Base-by-base conservation (phyloP, 2,797 vertebrate species). In the Hydrocynus forskahlii region DNA sequence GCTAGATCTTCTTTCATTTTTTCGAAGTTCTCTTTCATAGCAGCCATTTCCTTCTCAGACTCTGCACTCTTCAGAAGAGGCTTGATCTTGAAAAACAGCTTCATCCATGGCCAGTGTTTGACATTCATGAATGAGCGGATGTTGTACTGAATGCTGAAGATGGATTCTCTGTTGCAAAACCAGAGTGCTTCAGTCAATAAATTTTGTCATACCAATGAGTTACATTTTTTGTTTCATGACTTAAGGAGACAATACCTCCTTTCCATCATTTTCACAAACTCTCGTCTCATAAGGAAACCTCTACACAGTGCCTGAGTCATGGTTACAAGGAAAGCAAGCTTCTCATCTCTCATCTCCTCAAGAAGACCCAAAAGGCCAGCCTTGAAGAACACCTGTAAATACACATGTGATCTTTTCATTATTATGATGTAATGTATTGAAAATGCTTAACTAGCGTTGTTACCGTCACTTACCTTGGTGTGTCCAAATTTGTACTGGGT, bases 41-140 rank as follows among this genome's bases (percentile, higher is more conserved):
- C 94, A 76, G 91, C 91, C 94, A 96, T 95, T 19, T 97, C 96
- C 78, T 97, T 96, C 81, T 96, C 96, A 10, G 94, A 93, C 72
- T 94, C 94, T 0, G 96, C 96, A 7, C 95, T 97, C 92, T 95
- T 96, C 64, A 97, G 91, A 57, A 97, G 94, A 25, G 96, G 96
- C 85, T 97, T 97, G 85, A 97, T 96, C 90, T 96, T 97, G 89
- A 97, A 97, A 76, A 95, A 97, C 1, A 97, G 88, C 75, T 97
- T 96, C 95, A 97, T 94, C 96, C 96, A 96, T 50, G 96, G 94
- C 96, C 96, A 97, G 85, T 95, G 93, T 82, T 97, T 96, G 0
- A 97, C 96, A 10, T 96, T 96, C 96, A 96, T 96, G 91, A 96
- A 97, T 0, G 93, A 68, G 0, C 95, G 91, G 50, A 95, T 8